Conservation (phyloP, 23 tunicate species). For the Clavelina lepadiformis region DNA sequence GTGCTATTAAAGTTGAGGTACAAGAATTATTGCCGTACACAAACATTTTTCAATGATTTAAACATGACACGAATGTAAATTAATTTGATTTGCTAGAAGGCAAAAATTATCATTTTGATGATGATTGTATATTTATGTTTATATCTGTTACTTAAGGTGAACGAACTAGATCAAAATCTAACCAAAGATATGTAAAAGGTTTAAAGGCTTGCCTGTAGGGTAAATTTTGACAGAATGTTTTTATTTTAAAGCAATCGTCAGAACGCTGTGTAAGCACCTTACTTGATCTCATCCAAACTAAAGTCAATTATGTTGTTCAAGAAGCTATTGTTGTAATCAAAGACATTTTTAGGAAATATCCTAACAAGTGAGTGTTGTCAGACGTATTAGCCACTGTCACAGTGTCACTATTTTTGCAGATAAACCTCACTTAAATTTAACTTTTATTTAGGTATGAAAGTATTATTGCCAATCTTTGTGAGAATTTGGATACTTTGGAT, state of each 20-base stretch:
- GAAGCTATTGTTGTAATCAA: slow-evolving; percentile 99
- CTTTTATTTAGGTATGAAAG: slow-evolving; percentile 56
- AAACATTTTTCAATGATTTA: too few relatives aligned
- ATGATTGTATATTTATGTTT: too few relatives aligned
- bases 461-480: slow-evolving; percentile 96
- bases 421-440: neutral
- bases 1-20: slow-evolving; percentile 98
- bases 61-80: too few relatives aligned
- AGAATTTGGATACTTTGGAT: slow-evolving; percentile 93
- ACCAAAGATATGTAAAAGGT: too few relatives aligned
- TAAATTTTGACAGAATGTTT: neutral
- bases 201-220: neutral
- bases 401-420: too few relatives aligned
- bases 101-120: too few relatives aligned
- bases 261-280: slow-evolving; percentile 96
- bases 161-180: too few relatives aligned
- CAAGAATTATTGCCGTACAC: too few relatives aligned
- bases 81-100: too few relatives aligned
- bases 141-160: too few relatives aligned
- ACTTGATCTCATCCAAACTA: slow-evolving; percentile 92
- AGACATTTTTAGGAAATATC: slow-evolving; percentile 97
- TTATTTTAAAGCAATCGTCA: slow-evolving; percentile 51
- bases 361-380: slow-evolving; percentile 91
- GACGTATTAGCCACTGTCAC: too few relatives aligned
- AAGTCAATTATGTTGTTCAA: slow-evolving; percentile 98